These are phyloP conservation scores for Cathartes aura DNA, from an alignment of 2,113 vertebrate species.

Conservation along the genomic window DNA sequence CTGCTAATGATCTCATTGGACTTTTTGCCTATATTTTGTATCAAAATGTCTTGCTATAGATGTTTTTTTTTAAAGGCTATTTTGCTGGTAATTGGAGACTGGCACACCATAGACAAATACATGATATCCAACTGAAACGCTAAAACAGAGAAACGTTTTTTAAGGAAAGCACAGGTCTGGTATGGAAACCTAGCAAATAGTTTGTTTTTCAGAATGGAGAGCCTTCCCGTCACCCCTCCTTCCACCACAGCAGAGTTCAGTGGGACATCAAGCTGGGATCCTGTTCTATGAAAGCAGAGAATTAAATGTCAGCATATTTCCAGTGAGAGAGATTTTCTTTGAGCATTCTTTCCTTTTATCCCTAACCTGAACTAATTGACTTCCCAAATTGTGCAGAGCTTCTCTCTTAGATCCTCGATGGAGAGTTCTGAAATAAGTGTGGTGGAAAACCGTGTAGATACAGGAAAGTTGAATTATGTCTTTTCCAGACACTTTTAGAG, in stretches of 20 bases:
- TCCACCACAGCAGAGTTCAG: neutral
- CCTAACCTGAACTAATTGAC: neutral
- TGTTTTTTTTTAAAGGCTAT: neutral
- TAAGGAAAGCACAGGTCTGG: neutral
- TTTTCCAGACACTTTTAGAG: neutral
- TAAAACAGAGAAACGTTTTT: neutral
- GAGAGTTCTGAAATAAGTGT: neutral
- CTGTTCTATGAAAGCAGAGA: neutral
- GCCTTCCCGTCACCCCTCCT: neutral
- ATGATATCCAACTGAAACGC: rapidly evolving
- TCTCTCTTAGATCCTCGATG: neutral
- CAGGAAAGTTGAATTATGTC: neutral
- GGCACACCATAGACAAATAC: neutral
- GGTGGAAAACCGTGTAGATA: neutral
- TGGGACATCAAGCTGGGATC: neutral
- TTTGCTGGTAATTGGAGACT: neutral
- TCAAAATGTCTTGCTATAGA: neutral
- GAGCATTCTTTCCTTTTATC: neutral
- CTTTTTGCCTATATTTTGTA: neutral
- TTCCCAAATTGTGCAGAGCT: neutral
- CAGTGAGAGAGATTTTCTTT: neutral
- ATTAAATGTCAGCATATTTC: neutral
- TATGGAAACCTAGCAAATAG: neutral
- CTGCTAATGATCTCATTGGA: neutral
- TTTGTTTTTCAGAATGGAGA: neutral